phyloP scores from a whole-genome alignment of 2,888 invertebrate genomes.

The Drosophila mettleri region DNA sequence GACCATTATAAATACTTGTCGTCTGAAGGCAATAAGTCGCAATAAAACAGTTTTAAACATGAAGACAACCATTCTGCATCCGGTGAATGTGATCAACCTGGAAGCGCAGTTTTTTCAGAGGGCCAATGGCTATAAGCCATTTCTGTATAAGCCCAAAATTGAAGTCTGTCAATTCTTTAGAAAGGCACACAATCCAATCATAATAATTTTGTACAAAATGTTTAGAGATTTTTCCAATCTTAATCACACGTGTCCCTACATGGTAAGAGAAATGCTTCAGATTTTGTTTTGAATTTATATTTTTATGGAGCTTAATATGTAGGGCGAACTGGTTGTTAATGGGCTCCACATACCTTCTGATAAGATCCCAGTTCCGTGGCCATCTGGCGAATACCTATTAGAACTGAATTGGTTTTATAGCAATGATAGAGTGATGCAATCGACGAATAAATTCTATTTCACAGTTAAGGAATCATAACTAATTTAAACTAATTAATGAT shows the following conservation, averaged over 20 bases:
- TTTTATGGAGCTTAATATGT: no score
- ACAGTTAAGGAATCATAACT: not conserved
- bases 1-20: not conserved
- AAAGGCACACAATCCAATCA: not conserved
- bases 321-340: not conserved
- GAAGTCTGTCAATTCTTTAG: not conserved
- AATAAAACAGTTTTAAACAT: not conserved
- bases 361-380: not conserved
- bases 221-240: not conserved
- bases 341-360: not conserved
- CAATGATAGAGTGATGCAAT: not conserved
- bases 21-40: constrained; percentile 1
- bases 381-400: not conserved
- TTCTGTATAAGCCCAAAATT: not conserved
- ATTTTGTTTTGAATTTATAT: not conserved
- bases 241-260: not conserved
- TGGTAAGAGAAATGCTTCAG: not conserved
- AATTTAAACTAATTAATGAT: not conserved
- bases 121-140: constrained; percentile 1
- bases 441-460: not conserved
- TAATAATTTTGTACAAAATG: not conserved
- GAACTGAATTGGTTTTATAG: not conserved
- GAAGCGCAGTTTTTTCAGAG: not conserved
- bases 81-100: not conserved
- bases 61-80: not conserved